phyloP scores from a whole-genome alignment of 2,113 vertebrate species.

The Eupsittula cactorum region DNA sequence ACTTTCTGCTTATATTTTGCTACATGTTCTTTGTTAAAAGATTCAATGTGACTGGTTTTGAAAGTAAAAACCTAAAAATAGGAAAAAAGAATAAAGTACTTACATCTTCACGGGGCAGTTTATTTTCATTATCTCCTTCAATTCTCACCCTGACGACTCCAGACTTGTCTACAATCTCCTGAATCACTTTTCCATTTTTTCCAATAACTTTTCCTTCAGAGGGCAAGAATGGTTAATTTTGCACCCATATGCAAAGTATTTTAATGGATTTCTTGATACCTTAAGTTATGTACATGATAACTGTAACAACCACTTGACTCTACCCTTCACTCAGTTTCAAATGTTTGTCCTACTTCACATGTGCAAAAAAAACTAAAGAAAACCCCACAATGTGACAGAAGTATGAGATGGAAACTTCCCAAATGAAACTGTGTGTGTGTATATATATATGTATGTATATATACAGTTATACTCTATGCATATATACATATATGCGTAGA shows the following conservation, averaged over 20 bases:
- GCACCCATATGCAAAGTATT: not conserved
- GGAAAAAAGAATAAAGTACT: conserved; percentile 48
- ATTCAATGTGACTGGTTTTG: not conserved
- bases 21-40: not conserved
- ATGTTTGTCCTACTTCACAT: not conserved
- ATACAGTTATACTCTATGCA: not conserved
- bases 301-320: not conserved
- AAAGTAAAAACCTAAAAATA: not conserved
- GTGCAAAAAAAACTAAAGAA: not conserved
- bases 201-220: conserved; percentile 87
- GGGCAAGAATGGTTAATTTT: conserved; percentile 62
- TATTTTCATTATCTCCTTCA: conserved; percentile 87
- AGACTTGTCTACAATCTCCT: conserved; percentile 88
- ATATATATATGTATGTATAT: not conserved
- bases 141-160: conserved; percentile 87
- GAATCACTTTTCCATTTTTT: conserved; percentile 89
- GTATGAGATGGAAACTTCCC: not conserved
- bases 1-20: not conserved
- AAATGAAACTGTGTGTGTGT: not conserved
- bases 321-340: not conserved
- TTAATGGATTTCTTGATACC: not conserved
- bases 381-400: not conserved
- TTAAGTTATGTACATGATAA: not conserved
- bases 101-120: conserved; percentile 84
- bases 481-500: not conserved